Conservation (phyloP, 2,797 vertebrate species). For the Hemibagrus guttatus region DNA sequence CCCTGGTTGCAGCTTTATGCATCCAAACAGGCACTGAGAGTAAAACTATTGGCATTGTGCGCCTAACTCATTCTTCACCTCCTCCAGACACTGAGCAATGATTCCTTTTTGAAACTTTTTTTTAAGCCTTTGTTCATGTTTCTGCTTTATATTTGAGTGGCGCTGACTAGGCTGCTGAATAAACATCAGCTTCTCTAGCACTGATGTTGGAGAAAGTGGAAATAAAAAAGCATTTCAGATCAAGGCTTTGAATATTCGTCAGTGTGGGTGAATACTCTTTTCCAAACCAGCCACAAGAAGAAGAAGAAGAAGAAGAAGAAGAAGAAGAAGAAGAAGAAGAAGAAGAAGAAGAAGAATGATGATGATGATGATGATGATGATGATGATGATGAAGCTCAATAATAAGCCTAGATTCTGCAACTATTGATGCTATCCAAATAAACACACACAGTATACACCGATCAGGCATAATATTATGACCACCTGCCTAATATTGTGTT, state of each 20-base stretch:
- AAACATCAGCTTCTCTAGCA: not conserved
- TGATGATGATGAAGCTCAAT: no score
- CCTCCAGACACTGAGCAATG: not conserved
- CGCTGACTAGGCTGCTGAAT: not conserved
- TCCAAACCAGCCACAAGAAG: no score
- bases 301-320: no score
- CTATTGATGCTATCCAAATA: no score
- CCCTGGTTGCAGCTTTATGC: not conserved
- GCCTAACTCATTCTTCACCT: not conserved
- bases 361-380: no score
- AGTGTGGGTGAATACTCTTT: not conserved
- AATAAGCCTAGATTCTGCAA: no score
- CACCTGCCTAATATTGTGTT: no score
- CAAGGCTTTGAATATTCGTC: not conserved
- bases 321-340: no score
- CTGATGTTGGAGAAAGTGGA: not conserved
- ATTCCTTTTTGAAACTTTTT: conserved; percentile 22
- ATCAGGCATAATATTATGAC: no score
- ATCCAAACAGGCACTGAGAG: not conserved
- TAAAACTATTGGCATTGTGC: not conserved
- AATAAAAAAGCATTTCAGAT: not conserved
- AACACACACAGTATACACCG: no score
- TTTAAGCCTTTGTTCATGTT: conserved; percentile 19
- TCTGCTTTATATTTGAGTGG: not conserved
- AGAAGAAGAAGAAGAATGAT: no score